Percentiles rank a stretch among this genome's conserved stretches.
Evolutionary conservation across 2,113 vertebrate species (phyloP).

Genomic region (Oxyruncus cristatus): DNA sequence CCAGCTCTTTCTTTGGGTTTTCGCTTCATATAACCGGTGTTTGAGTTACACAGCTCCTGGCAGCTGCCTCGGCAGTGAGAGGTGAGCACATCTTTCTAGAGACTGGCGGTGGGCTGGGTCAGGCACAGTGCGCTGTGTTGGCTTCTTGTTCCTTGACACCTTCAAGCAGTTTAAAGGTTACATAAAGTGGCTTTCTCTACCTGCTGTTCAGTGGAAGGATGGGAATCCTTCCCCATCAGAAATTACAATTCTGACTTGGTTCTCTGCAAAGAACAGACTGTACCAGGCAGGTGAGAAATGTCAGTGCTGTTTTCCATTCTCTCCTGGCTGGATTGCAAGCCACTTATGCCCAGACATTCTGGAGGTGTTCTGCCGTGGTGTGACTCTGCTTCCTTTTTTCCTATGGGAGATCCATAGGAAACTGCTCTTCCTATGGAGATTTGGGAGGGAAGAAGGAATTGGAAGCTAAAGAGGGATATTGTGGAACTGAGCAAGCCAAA

Average conservation of each 20-base stretch:
- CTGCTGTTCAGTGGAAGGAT: not conserved
- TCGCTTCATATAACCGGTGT: not conserved
- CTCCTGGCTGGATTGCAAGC: not conserved
- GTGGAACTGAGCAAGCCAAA: not conserved
- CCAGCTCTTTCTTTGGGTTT: not conserved
- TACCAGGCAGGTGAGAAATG: not conserved
- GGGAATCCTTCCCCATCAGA: not conserved
- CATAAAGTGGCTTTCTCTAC: not conserved
- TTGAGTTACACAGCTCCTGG: not conserved
- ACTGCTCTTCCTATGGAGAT: not conserved
- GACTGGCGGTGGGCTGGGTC: not conserved
- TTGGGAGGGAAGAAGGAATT: not conserved
- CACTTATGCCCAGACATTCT: not conserved
- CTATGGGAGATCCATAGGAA: not conserved
- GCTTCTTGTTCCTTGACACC: not conserved
- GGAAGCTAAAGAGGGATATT: not conserved
- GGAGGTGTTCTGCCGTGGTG: not conserved
- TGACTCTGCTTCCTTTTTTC: not conserved
- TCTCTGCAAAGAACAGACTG: not conserved
- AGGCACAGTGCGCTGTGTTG: not conserved
- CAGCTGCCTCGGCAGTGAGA: not conserved
- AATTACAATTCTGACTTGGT: not conserved
- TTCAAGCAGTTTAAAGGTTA: not conserved
- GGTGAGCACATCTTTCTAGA: not conserved
- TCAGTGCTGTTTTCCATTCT: not conserved